phyloP scores from a whole-genome alignment of 2,888 invertebrate genomes.

The Leucoptera coffeella region DNA sequence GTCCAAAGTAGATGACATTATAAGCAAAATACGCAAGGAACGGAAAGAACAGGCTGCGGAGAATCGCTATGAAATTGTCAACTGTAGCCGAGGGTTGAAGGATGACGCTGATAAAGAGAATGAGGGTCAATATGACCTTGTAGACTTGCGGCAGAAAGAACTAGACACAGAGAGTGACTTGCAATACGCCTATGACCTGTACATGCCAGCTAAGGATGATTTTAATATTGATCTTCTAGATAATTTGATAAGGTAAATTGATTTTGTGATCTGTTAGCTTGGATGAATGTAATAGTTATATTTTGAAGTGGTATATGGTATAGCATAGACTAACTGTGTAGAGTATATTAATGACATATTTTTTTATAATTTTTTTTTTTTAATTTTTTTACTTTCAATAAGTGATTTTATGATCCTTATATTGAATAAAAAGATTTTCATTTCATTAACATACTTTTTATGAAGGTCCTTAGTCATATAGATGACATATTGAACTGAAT shows the following conservation, averaged over 20 bases:
- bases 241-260: constrained; percentile 24
- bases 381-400: no score
- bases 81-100: constrained; percentile 27
- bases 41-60: constrained; percentile 21
- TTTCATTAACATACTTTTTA: no score
- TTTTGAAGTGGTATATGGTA: no score
- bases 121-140: constrained; percentile 18
- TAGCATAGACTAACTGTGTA: no score
- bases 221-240: constrained; percentile 38
- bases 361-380: no score
- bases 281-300: no score
- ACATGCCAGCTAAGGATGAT: constrained; percentile 26
- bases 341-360: no score
- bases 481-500: no score
- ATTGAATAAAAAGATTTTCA: no score
- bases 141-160: constrained; percentile 21
- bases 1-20: constrained; percentile 22
- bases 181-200: constrained; percentile 37
- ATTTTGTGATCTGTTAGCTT: no score
- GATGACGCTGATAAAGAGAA: constrained; percentile 10
- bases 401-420: no score
- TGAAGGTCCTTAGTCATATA: no score
- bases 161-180: constrained; percentile 15
- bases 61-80: constrained; percentile 34
- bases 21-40: constrained; percentile 31